Evolutionary conservation across 2,888 invertebrate species (phyloP), one percentile per base, ranked within the genome.

Genomic region (Diaphora mendica): DNA sequence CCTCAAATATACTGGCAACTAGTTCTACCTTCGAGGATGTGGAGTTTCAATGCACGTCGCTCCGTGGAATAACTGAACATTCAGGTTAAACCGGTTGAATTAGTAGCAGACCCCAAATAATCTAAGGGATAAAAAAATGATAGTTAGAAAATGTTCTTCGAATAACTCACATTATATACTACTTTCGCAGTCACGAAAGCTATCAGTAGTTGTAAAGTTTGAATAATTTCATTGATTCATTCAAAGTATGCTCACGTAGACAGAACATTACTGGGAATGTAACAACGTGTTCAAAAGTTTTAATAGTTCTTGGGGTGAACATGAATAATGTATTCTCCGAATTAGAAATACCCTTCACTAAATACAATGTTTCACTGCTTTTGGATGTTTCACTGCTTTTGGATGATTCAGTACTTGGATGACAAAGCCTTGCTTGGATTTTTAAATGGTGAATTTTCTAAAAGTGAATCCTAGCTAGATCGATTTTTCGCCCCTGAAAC

Each of bases 221-320:
- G 39, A 39, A 35, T 39, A 35, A 65, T 39, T 67, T 44, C 35
- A 35, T 7, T 71, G 11, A 65, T 35, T 65, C 71, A 35, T 65
- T 55, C 35, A 64, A 70, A 70, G 64, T 70, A 51, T 65, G 26
- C 33, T 71, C 71, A 71, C 71, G 65, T 71, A 42, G 51, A 35
- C n/a, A 64, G 33, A 48, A 64, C 64, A 70, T 64, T 39, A 26
- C 71, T 30, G 71, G 55, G 55, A 71, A 71, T 65, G 51, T 65
- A 65, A 71, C 55, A 64, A 26, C 65, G 65, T 65, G 51, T 65
- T 71, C 65, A 65, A 71, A 65, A 71, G 71, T 71, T 71, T 33
- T 71, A 65, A 65, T 65, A 71, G 71, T 71, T 71, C 51, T 51
- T 44, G 64, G 59, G 48, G 26, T 64, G 44, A 35, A 39, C 64